Evolutionary conservation across 2,797 vertebrate genomes (phyloP), one percentile per base, ranked within the genome.

Genomic region (Cossypha polioptera): DNA sequence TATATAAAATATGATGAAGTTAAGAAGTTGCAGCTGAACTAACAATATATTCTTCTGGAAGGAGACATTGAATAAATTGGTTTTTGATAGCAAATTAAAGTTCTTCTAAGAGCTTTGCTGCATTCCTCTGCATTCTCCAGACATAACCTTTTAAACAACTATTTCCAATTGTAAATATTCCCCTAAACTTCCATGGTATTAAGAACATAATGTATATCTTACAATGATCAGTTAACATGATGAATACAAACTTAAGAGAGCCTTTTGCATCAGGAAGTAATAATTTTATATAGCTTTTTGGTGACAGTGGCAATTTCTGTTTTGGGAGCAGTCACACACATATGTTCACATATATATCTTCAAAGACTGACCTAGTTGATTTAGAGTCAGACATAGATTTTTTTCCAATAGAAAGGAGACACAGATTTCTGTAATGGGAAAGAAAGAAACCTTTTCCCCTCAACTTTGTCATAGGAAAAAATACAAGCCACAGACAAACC

Each of bases 21-120:
- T 98, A 97, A 98, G 97, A 98, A 97, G 96, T 95, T 97, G 93
- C 98, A 98, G 97, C 98, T 98, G 98, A 98, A 98, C 97, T 93
- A 98, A 98, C 97, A 98, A 91, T 96, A 96, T 97, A 97, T 97
- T 96, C 97, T 98, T 88, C 93, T 96, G 93, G 76, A 98, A 98
- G 54, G 88, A 98, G 96, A 98, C 97, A 97, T 85, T 97, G 92
- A 97, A 97, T 97, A 97, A 97, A 97, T 96, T 14, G 75, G 19
- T 78, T 97, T 98, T 86, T 97, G 97, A 98, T 97, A 96, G 96
- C 92, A 79, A 97, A 94, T 97, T 97, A 94, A 95, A 97, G 80
- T 90, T 96, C 90, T 94, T 96, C 24, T 77, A 92, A 97, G 92
- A 97, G 82, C 63, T 92, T 88, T 86, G 85, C 86, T 97, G 67